Percentiles rank a stretch among this genome's conserved stretches.
Conservation (phyloP, 2,888 invertebrate genomes). For the Eledone cirrhosa region DNA sequence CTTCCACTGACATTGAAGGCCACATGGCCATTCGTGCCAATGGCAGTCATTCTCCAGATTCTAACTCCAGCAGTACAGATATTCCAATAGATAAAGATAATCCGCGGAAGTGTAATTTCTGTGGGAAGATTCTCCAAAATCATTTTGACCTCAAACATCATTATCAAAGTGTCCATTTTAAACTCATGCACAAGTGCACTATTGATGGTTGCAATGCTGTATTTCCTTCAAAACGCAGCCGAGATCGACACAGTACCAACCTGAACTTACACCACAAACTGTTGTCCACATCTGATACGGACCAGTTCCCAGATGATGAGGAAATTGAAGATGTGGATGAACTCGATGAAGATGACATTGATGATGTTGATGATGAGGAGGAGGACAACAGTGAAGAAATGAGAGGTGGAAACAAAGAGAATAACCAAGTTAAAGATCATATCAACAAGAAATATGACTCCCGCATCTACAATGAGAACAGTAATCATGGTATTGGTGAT, state of each 20-base stretch:
- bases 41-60: slow-evolving; percentile 31
- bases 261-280: slow-evolving; percentile 89
- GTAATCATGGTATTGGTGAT: not conserved
- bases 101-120: slow-evolving; percentile 88
- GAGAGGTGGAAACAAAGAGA: not conserved
- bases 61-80: slow-evolving; percentile 68
- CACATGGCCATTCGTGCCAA: slow-evolving; percentile 36
- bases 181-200: slow-evolving; percentile 93
- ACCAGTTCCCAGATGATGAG: slow-evolving; percentile 30
- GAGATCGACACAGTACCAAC: slow-evolving; percentile 92
- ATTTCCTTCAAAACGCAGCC: slow-evolving; percentile 90
- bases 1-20: slow-evolving; percentile 26
- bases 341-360: slow-evolving; percentile 21
- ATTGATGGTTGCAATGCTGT: slow-evolving; percentile 94
- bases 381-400: slow-evolving; percentile 33
- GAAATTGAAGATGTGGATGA: slow-evolving; percentile 30
- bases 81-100: slow-evolving; percentile 92
- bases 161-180: slow-evolving; percentile 94
- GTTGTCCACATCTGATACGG: slow-evolving; percentile 66
- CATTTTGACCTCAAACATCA: slow-evolving; percentile 93
- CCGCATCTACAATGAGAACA: not conserved
- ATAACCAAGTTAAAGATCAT: not conserved
- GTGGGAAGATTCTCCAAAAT: slow-evolving; percentile 92
- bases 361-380: slow-evolving; percentile 30
- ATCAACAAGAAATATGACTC: slow-evolving; percentile 15